Base-by-base conservation (phyloP, 64 coral and sea anemone genomes). In the Trachythela sp. region DNA sequence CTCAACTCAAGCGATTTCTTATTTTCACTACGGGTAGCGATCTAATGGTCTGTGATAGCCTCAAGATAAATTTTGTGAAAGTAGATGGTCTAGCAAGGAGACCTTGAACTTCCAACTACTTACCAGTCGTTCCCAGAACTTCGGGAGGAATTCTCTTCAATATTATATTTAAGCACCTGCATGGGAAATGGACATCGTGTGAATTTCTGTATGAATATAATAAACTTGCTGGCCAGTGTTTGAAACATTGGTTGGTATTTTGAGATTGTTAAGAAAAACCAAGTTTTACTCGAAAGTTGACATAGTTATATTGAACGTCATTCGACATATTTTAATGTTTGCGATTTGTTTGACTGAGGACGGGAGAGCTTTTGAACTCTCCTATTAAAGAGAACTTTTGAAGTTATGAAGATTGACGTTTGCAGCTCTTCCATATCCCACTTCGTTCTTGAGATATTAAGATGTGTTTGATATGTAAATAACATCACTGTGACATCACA, bases 181-280 rank as follows among this genome's bases (percentile, higher is more conserved):
- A n/a, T 72, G 68, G 68, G 68, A 72, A 72, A 72, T 72, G 68
- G 68, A 72, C 68, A 72, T 72, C 33, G 68, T 72, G 9, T 72
- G 10, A 72, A 72, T 52, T 52, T 52, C 49, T 15, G 13, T 20
- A 8, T 52, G n/a, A n/a, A n/a, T n/a, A n/a, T n/a, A n/a, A n/a
- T n/a, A n/a, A n/a, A n/a, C n/a, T n/a, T n/a, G n/a, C n/a, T n/a
- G n/a, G n/a, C n/a, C n/a, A n/a, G n/a, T n/a, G n/a, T 8, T 1
- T 52, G 1, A 52, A 52, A 52, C 22, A 11, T 20, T 52, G 1
- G 13, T 15, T 1, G 1, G 49, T 52, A 52, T 1, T 52, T 52
- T 52, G 13, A 1, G 22, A 8, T 52, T 52, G 49, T 52, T 52
- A 11, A 52, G 1, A 52, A 52, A 52, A 11, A 52, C 1, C 22